Evolutionary conservation across 2,113 vertebrate species (phyloP).

Genomic region (Amia ocellicauda): DNA sequence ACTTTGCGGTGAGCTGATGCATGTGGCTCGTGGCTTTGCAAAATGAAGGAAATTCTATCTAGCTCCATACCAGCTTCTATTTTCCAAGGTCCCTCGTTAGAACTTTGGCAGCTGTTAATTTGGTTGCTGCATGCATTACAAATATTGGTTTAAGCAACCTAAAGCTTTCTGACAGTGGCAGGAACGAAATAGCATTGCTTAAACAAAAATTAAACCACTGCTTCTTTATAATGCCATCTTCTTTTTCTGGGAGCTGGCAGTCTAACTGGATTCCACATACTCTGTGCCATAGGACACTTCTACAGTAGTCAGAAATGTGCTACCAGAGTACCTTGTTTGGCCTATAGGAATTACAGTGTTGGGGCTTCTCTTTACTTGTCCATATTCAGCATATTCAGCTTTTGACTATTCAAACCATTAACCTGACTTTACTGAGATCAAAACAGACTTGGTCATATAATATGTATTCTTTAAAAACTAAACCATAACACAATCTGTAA

Average conservation of each 20-base stretch:
- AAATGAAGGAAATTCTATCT: slow-evolving; percentile 84
- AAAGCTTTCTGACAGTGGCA: slow-evolving; percentile 54
- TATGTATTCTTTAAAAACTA: too few relatives aligned
- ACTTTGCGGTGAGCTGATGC: slow-evolving; percentile 81
- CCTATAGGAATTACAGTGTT: too few relatives aligned
- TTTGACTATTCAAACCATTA: too few relatives aligned
- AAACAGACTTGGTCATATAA: too few relatives aligned
- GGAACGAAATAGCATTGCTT: slow-evolving; percentile 53
- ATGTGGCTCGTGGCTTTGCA: slow-evolving; percentile 83
- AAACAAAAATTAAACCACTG: slow-evolving; percentile 21
- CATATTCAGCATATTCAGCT: too few relatives aligned
- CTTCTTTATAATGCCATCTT: slow-evolving; percentile 37
- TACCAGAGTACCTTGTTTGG: too few relatives aligned
- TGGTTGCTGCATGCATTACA: slow-evolving; percentile 54
- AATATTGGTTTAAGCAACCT: slow-evolving; percentile 68
- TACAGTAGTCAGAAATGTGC: too few relatives aligned
- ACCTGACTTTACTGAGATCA: too few relatives aligned
- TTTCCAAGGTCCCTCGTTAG: slow-evolving; percentile 65
- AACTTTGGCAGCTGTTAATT: slow-evolving; percentile 59
- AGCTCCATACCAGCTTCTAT: slow-evolving; percentile 67
- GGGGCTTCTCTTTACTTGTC: too few relatives aligned
- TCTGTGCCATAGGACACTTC: too few relatives aligned
- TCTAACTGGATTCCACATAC: neutral
- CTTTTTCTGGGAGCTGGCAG: slow-evolving; percentile 42
- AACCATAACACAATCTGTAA: too few relatives aligned